Evolutionary conservation across 2,888 invertebrate genomes (phyloP).

Genomic region (Melieria crassipennis): DNA sequence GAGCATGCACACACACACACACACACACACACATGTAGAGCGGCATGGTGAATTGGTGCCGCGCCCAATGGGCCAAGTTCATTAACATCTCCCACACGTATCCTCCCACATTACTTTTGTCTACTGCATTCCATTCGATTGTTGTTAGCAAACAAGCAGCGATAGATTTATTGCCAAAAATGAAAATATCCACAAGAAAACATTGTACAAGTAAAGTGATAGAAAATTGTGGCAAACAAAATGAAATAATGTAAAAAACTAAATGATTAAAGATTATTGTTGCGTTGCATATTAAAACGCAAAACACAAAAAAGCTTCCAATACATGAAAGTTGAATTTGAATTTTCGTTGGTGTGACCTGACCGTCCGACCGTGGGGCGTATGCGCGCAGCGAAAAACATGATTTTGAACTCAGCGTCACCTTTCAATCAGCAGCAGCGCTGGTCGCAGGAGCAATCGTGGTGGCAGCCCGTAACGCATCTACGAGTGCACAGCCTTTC

Average conservation of each 20-base stretch:
- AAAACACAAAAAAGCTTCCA: neutral
- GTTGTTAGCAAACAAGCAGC: no score
- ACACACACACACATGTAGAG: no score
- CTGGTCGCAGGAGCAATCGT: neutral
- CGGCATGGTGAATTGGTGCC: no score
- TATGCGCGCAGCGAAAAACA: constrained; percentile 11
- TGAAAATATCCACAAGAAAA: no score
- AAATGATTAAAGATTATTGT: neutral
- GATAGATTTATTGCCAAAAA: no score
- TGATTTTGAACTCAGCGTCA: constrained; percentile 23
- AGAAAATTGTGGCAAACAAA: no score
- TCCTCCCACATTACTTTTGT: no score
- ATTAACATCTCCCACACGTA: neutral
- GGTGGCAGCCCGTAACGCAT: neutral
- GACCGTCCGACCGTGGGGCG: no score
- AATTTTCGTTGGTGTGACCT: constrained; percentile 8
- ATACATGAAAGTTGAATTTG: constrained; percentile 20
- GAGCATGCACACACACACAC: no score
- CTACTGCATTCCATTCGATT: no score
- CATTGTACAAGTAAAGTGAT: no score
- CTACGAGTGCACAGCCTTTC: constrained; percentile 57
- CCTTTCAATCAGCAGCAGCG: neutral
- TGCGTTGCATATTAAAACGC: neutral
- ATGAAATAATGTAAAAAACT: neutral
- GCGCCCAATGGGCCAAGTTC: neutral